Conservation (phyloP, 2,888 invertebrate species). For the Coronaproctus castanopsis region DNA sequence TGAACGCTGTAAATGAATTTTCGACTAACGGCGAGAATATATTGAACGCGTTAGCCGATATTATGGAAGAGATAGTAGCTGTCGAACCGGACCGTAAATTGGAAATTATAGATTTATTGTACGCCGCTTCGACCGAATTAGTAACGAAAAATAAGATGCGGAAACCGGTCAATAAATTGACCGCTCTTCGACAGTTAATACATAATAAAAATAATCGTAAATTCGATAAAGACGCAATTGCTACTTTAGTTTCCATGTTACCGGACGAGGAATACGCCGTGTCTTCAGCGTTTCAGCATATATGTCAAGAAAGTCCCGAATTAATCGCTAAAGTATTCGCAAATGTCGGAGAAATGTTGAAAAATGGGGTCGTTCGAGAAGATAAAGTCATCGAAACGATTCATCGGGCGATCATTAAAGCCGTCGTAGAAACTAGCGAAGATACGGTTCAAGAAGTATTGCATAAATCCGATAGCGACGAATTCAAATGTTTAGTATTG, state of each 20-base stretch:
- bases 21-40: not conserved
- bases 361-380: constrained; percentile 28
- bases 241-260: constrained; percentile 41
- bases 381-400: constrained; percentile 42
- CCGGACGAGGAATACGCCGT: constrained; percentile 34
- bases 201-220: constrained; percentile 29
- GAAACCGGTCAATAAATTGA: constrained; percentile 32
- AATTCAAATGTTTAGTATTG: constrained; percentile 31
- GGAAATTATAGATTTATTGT: constrained; percentile 1
- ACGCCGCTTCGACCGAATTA: not conserved
- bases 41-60: not conserved
- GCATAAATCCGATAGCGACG: constrained; percentile 30
- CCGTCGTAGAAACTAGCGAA: constrained; percentile 40
- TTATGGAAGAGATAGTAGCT: not conserved
- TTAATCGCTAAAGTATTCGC: constrained; percentile 38
- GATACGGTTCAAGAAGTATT: constrained; percentile 35
- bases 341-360: constrained; percentile 30
- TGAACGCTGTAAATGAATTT: not conserved
- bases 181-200: constrained; percentile 37
- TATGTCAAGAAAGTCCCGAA: constrained; percentile 38
- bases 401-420: constrained; percentile 43
- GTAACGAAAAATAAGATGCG: not conserved
- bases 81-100: not conserved
- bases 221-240: constrained; percentile 32
- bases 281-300: constrained; percentile 42